Base-by-base conservation (phyloP, 2,797 vertebrate genomes). In the Dicrostonyx torquatus region DNA sequence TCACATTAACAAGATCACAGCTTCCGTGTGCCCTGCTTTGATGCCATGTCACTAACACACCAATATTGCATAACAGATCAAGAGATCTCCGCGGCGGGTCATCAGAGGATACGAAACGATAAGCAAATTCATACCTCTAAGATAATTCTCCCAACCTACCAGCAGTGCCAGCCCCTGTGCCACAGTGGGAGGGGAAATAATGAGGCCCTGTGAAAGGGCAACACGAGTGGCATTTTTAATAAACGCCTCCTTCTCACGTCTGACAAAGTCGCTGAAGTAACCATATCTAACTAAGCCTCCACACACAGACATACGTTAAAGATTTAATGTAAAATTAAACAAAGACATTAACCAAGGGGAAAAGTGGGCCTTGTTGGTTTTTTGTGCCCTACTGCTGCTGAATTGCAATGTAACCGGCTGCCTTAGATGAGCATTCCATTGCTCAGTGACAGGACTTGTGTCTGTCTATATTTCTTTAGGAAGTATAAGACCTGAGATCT, bases 151-250 rank as follows among this genome's bases (percentile, higher is more conserved):
- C 89, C 97, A 97, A 98, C 97, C 97, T 97, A 97, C 97, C 95
- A 98, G 95, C 90, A 96, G 95, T 40, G 90, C 76, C n/a, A 79
- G 89, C 58, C 95, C 95, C 95, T 96, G 94, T 96, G 97, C 95
- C 98, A 95, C 97, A 97, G 98, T 95, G 97, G 97, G 97, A 95
- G 95, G 97, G 92, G 95, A 96, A 97, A 98, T 98, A 98, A 98
- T 68, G 72, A 98, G 97, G 50, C 31, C 96, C 96, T 95, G 96
- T 96, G 96, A 98, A 98, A 98, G 97, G 96, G 94, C 89, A 96
- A 97, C 48, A 68, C 0, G 64, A 78, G 2, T 96, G 97, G 96
- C 97, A 97, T 98, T 97, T 94, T 97, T 97, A 96, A 96, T 94
- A 97, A 90, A 97, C 83, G 93, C 34, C 85, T 96, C 97, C 95